phyloP scores from a whole-genome alignment of 2,113 vertebrate genomes.

The Eleginops maclovinus region DNA sequence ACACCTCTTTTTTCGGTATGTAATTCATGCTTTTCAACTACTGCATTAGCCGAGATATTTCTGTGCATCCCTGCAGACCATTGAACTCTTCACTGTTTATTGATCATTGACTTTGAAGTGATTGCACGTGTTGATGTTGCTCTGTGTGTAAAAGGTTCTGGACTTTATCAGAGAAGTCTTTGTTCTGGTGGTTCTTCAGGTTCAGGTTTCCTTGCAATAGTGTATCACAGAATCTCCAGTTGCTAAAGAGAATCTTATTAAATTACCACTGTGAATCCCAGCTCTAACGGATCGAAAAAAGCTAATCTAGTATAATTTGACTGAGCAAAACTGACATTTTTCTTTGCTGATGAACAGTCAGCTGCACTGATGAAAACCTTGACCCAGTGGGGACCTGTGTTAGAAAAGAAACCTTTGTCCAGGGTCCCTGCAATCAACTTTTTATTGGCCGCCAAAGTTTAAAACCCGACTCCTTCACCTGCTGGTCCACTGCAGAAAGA shows the following conservation, averaged over 20 bases:
- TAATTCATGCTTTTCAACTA: too few species aligned
- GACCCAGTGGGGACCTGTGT: background rate
- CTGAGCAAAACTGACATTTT: too few species aligned
- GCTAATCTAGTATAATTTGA: background rate
- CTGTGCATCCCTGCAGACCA: background rate
- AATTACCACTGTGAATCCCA: background rate
- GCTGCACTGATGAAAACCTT: slow-evolving; percentile 49
- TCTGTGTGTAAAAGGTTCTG: background rate
- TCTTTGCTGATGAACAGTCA: slow-evolving; percentile 6
- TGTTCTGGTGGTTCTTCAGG: too few species aligned
- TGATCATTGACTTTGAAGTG: background rate
- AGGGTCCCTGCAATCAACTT: slow-evolving; percentile 5
- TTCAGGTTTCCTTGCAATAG: background rate
- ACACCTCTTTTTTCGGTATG: too few species aligned
- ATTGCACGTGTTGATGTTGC: background rate
- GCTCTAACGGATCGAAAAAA: background rate
- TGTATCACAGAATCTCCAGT: background rate
- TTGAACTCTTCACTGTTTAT: background rate
- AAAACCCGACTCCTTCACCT: slow-evolving; percentile 21
- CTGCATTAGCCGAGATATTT: too few species aligned
- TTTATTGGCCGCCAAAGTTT: slow-evolving; percentile 17
- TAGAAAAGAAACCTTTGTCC: slow-evolving; percentile 34
- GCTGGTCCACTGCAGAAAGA: background rate
- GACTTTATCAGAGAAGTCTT: background rate
- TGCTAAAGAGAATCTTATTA: background rate